phyloP scores from a whole-genome alignment of 2,797 vertebrate species.

The Ctenochaetus hawaiiensis region DNA sequence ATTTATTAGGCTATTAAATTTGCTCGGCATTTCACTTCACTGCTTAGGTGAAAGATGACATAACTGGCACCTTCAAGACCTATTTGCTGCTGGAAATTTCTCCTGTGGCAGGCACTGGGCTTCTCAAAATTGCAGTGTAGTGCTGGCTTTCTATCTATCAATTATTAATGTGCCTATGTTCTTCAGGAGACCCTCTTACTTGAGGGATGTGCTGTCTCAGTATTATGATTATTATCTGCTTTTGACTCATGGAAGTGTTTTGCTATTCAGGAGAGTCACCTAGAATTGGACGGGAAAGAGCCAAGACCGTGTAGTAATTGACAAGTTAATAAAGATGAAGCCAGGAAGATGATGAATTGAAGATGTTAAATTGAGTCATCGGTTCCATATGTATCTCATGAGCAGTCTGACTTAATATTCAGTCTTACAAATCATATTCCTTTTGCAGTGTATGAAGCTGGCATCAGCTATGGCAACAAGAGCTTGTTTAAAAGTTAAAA shows the following conservation, averaged over 20 bases:
- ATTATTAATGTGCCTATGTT: conserved; percentile 82
- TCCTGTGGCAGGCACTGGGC: conserved; percentile 61
- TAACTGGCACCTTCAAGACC: conserved; percentile 74
- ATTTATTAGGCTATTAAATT: conserved; percentile 65
- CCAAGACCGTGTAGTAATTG: conserved; percentile 72
- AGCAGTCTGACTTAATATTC: conserved; percentile 60
- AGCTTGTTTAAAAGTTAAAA: conserved; percentile 43
- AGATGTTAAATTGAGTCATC: conserved; percentile 78
- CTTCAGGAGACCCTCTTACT: conserved; percentile 74
- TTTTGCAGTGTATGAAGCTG: conserved; percentile 38
- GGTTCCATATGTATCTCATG: conserved; percentile 77
- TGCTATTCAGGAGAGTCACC: conserved; percentile 70
- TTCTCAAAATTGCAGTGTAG: conserved; percentile 63
- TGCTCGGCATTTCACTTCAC: conserved; percentile 60
- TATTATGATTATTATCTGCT: conserved; percentile 79
- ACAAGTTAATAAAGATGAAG: conserved; percentile 78
- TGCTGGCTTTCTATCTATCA: conserved; percentile 74
- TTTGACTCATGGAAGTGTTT: conserved; percentile 78
- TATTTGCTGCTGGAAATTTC: conserved; percentile 73
- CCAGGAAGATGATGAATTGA: conserved; percentile 76
- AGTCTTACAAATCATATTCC: conserved; percentile 45
- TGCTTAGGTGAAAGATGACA: conserved; percentile 69
- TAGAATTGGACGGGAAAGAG: conserved; percentile 54
- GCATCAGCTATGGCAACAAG: conserved; percentile 17
- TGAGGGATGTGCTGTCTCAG: conserved; percentile 81